phyloP scores from a whole-genome alignment of 2,888 invertebrate species.

The Drosophila fungiperda region DNA sequence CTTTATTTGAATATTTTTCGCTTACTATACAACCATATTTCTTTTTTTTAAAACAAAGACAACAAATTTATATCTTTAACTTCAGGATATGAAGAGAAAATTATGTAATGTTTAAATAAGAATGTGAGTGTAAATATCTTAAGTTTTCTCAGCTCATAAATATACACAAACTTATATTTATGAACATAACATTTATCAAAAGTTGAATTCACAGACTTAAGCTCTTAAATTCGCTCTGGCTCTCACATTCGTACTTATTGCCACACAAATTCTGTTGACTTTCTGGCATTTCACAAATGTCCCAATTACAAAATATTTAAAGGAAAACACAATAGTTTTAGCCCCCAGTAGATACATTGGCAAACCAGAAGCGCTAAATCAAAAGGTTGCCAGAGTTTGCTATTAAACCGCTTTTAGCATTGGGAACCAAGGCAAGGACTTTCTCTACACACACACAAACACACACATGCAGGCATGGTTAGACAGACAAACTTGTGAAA shows the following conservation, averaged over 20 bases:
- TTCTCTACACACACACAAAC: conserved; percentile 14
- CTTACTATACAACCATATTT: background rate
- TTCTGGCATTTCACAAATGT: conserved; percentile 38
- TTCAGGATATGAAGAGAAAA: background rate
- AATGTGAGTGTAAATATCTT: background rate
- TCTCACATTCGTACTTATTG: background rate
- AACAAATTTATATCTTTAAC: background rate
- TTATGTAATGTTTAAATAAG: background rate
- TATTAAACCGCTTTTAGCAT: conserved; percentile 66
- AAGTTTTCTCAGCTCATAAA: background rate
- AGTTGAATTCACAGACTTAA: background rate
- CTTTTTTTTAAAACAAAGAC: background rate
- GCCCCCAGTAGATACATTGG: conserved; percentile 10
- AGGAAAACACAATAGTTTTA: conserved; percentile 5
- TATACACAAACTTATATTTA: background rate
- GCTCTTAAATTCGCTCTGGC: background rate
- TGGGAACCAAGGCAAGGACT: conserved; percentile 52
- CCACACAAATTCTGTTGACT: conserved; percentile 15
- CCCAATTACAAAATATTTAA: conserved; percentile 51
- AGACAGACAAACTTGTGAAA: conserved; percentile 66
- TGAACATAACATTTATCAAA: background rate
- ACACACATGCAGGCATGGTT: conserved; percentile 4
- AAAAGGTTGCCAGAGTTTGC: conserved; percentile 50
- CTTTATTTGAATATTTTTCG: background rate
- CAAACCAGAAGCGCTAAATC: conserved; percentile 53